phyloP scores from a whole-genome alignment of 1,140 invertebrate species.

The Bombus affinis region DNA sequence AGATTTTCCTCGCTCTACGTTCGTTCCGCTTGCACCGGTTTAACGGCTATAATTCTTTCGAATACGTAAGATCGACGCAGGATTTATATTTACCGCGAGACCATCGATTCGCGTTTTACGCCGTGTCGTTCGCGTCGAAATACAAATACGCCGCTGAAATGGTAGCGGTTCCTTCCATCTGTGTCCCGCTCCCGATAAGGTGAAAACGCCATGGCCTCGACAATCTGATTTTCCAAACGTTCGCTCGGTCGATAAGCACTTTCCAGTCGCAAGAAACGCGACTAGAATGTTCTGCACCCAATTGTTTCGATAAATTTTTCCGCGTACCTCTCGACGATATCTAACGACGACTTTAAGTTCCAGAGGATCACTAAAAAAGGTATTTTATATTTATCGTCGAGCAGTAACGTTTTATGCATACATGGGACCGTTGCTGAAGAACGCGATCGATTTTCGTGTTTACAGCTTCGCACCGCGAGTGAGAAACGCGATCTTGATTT shows the following conservation, averaged over 20 bases:
- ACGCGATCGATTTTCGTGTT: neutral
- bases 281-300: neutral
- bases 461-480: too few species aligned
- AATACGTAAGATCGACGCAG: neutral
- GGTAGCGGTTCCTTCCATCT: neutral
- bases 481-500: too few species aligned
- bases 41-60: neutral
- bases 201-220: neutral
- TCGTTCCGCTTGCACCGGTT: neutral
- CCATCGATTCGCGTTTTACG: neutral
- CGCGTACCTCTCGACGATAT: neutral
- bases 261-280: neutral
- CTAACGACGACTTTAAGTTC: conserved; percentile 6
- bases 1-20: neutral
- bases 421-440: neutral
- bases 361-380: neutral
- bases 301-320: conserved; percentile 33
- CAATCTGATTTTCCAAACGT: conserved; percentile 8
- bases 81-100: neutral
- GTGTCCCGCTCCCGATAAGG: neutral
- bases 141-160: neutral
- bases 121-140: neutral
- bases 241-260: neutral
- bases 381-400: conserved; percentile 35
- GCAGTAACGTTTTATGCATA: neutral